phyloP scores from a whole-genome alignment of 2,888 invertebrate species.

The Nipponacmea schrenckii region DNA sequence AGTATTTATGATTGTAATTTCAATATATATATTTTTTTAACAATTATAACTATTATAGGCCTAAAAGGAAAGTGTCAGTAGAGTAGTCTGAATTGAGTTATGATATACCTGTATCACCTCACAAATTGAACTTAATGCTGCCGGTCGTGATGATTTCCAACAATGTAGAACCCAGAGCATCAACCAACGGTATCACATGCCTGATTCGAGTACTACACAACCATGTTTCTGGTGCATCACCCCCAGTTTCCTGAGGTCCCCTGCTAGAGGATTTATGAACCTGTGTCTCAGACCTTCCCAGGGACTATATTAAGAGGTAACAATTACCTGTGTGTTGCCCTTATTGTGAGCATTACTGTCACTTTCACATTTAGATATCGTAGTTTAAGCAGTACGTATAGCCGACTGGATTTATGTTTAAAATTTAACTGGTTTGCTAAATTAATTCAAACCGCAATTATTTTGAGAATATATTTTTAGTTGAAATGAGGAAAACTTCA shows the following conservation, averaged over 20 bases:
- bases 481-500: no score
- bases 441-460: no score
- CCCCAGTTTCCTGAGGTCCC: constrained; percentile 41
- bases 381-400: no score
- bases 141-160: constrained; percentile 51
- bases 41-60: no score
- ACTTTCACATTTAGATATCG: constrained; percentile 19
- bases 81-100: constrained; percentile 63
- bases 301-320: constrained; percentile 39
- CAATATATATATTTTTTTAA: no score
- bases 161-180: constrained; percentile 20
- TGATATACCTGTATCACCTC: constrained; percentile 39
- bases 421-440: no score
- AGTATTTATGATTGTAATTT: no score
- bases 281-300: constrained; percentile 63
- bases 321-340: constrained; percentile 48
- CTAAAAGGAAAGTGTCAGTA: constrained; percentile 39
- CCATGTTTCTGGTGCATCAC: constrained; percentile 50
- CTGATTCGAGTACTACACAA: constrained; percentile 15
- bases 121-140: constrained; percentile 49
- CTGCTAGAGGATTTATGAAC: constrained; percentile 46
- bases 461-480: no score
- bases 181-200: constrained; percentile 27
- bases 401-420: no score
- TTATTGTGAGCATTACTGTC: constrained; percentile 55